Base-by-base conservation (phyloP, 1,140 invertebrate genomes). In the Harpegnathos saltator region DNA sequence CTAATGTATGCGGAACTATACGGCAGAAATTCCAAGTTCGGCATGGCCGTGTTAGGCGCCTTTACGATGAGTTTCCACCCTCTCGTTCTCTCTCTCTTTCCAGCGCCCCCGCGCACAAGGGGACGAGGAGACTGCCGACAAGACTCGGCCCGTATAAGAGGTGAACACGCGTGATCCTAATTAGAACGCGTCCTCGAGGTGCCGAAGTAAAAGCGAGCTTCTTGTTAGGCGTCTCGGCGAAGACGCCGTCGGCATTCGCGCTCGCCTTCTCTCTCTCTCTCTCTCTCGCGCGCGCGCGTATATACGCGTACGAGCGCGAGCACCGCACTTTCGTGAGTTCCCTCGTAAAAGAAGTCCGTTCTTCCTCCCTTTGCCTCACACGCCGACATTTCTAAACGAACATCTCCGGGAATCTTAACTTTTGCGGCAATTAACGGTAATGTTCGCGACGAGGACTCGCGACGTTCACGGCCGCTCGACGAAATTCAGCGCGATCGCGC, bases 1-100 rank as follows among this genome's bases (percentile, higher is more conserved):
- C 92, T 94, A 94, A 94, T 94, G 92, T 94, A 94, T 94, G 94
- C 94, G 91, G 86, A 92, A 93, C 92, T 93, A 90, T 91, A 92
- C 91, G 87, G 89, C 71, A 89, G 88, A 89, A 93, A 94, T 92
- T 92, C 92, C 89, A 92, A 92, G 91, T 93, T 93, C 91, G 89
- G 90, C 90, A 91, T 84, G 86, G 86, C 86, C 89, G 83, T 91
- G 90, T 92, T 91, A 85, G 85, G 88, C 89, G 86, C 91, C 90
- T 92, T 90, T 90, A 92, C 90, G 91, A 90, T 85, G 92, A 90
- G 88, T 85, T 86, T 90, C 87, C 65, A 80, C 74, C 58, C 82
- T 85, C 61, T 58, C 56, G 80, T 48, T 69, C 63, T 65, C 48
- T 69, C 63, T 65, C 48, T 83, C 82, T 74, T 82, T 85, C 66